Evolutionary conservation across 1,140 invertebrate species (phyloP), one percentile per base, ranked within the genome.

Genomic region (Ylistrum balloti): DNA sequence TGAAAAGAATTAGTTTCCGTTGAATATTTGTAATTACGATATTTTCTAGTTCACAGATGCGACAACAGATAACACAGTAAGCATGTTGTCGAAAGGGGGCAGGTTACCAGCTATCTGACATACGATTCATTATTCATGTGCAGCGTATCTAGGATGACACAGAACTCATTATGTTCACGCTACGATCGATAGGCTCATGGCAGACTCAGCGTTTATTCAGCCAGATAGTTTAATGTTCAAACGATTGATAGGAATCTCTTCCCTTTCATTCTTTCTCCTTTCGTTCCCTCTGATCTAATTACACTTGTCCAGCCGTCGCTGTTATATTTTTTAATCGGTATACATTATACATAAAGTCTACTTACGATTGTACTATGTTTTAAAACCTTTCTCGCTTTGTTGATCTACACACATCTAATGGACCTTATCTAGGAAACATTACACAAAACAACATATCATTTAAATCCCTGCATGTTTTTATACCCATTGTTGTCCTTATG

Each of bases 31-130:
- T 28, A 74, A 74, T 74, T 74, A 74, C 22, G 56, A 74, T 28
- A 74, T 74, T 74, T 74, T 74, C n/a, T n/a, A 74, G 56, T 74
- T 74, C 56, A 28, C 56, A 74, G 56, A 74, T 74, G n/a, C 22
- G 22, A 74, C 56, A 74, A 28, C 56, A 74, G 22, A 2, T 28
- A 74, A 28, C n/a, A 74, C 22, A 11, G n/a, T 74, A 5, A 74
- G n/a, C 56, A 74, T 74, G 56, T 11, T 28, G 56, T 74, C 56
- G 56, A 74, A 48, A 74, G 56, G 56, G 13, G 13, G 35, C 35
- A 38, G 35, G 56, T 74, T 74, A 28, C 0, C 28, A 11, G 5
- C 56, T 28, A 74, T 74, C 56, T 74, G 56, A 28, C 56, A 28
- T 28, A 74, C 22, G n/a, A 74, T 74, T 74, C 56, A 74, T 74